phyloP scores from a whole-genome alignment of 2,888 invertebrate genomes.

The Apamea anceps region DNA sequence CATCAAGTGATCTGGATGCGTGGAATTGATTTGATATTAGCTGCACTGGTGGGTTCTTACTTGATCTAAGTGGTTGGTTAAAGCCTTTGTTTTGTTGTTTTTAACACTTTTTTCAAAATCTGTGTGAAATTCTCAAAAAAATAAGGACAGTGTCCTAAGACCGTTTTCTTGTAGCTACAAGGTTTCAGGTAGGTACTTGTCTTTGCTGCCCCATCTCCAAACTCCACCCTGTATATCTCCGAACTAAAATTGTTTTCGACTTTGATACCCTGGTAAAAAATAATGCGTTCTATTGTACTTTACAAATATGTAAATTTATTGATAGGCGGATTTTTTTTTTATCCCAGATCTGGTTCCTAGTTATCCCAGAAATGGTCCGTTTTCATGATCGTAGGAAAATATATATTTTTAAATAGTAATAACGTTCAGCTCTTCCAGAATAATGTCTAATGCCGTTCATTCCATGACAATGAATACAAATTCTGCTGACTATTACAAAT shows the following conservation, averaged over 20 bases:
- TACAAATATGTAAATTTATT: background rate
- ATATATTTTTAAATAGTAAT: too few species aligned
- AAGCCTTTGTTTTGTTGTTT: background rate
- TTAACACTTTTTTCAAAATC: background rate
- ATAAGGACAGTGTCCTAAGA: too few species aligned
- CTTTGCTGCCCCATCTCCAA: too few species aligned
- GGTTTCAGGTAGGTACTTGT: too few species aligned
- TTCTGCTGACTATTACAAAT: background rate
- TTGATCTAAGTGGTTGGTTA: conserved; percentile 54
- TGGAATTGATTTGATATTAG: conserved; percentile 84
- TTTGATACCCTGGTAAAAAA: background rate
- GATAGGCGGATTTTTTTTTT: too few species aligned
- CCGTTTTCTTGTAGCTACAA: too few species aligned
- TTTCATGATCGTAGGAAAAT: too few species aligned
- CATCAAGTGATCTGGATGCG: conserved; percentile 84
- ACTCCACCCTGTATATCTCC: background rate
- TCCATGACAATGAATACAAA: too few species aligned
- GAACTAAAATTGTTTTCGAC: background rate
- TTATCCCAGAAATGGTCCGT: too few species aligned
- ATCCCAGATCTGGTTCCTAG: too few species aligned
- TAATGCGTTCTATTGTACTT: background rate
- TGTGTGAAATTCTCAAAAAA: background rate
- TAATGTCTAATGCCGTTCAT: background rate
- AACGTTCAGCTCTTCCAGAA: background rate
- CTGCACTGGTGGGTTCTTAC: conserved; percentile 65